Conservation (phyloP, 2,797 vertebrate species). For the Parauchenoglanis ngamensis region DNA sequence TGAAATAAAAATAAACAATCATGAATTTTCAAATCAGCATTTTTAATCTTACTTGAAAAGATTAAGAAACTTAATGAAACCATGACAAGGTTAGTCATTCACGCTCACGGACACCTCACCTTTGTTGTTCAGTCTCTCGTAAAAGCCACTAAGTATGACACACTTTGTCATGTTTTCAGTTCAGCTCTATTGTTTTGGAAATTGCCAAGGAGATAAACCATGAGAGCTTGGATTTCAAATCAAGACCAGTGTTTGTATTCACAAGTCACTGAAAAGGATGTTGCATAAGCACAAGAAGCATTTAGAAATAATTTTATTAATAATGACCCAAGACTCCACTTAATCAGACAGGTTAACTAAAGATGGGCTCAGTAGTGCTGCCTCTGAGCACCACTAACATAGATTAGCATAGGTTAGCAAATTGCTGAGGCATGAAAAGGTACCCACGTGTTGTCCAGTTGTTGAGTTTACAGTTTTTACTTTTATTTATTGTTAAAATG, state of each 20-base stretch:
- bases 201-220: background rate
- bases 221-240: background rate
- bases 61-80: too few species aligned
- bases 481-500: background rate
- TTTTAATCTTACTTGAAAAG: too few species aligned
- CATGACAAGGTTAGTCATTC: too few species aligned
- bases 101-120: too few species aligned
- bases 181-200: constrained; percentile 3
- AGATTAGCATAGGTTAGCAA: background rate
- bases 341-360: background rate
- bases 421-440: background rate
- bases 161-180: background rate
- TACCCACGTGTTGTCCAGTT: background rate
- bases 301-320: too few species aligned
- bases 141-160: background rate
- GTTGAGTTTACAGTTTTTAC: background rate
- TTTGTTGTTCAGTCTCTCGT: background rate
- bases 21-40: background rate
- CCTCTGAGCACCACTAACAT: background rate
- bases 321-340: background rate
- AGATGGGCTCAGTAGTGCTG: background rate
- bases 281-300: background rate
- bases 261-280: background rate
- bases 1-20: background rate
- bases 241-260: background rate